Base-by-base conservation (phyloP, 2,113 vertebrate genomes). In the Engraulis encrasicolus region DNA sequence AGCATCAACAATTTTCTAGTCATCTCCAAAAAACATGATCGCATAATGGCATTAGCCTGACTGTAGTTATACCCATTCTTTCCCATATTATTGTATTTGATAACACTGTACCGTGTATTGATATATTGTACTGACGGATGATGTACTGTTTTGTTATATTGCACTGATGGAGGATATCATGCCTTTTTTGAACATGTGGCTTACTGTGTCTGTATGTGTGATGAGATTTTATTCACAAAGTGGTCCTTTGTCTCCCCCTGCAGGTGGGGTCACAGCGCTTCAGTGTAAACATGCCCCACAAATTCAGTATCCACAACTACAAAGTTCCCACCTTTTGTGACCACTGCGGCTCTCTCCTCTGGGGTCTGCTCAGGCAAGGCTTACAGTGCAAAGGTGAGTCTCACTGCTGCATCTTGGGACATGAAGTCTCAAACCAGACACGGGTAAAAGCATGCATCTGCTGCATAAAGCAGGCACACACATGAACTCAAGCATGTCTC, bases 291-390 rank as follows among this genome's bases (percentile, higher is more conserved):
- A 97, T 99, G 94, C 97, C 98, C 84, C 98, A 99, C 92, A 99
- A 97, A 91, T 99, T 99, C 85, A 95, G 97, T 86, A 99, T 98
- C 93, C 98, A 99, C 93, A 99, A 97, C 95, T 99, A 98, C 91
- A 99, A 99, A 93, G 97, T 99, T 74, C 97, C 97, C 85, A 99
- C 98, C 15, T 99, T 99, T 94, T 99, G 97, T 86, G 98, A 99
- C 91, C 98, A 99, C 95, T 99, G 97, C 58, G 97, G 97, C 74
- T 99, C 2, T n/a, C 94, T 99, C 92, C 95, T 99, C 85, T 99
- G 98, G 98, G 98, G 98, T 79, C 95, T 99, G 88, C 92, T 99
- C 91, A 94, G 97, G 85, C 98, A 99, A 94, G 98, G 98, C 54
- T 95, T 99, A 87, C 98, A 99, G 92, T 99, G 98, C 86, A 99